Conservation (phyloP, 1,140 invertebrate species). For the Brachionus koreanus region DNA sequence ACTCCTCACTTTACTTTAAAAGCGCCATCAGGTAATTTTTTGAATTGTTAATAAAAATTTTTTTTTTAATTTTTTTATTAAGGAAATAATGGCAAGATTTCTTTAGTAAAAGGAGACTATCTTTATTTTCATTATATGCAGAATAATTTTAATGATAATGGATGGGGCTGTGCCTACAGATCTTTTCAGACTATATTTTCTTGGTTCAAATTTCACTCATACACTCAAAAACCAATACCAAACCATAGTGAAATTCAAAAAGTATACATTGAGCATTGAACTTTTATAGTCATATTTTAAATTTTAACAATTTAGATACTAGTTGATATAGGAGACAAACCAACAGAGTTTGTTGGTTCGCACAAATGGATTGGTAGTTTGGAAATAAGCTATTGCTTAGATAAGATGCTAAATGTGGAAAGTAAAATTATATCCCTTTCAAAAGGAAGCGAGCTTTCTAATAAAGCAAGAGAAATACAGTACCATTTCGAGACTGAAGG, state of each 20-base stretch:
- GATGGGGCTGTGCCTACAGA: conserved; percentile 98
- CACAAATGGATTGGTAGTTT: conserved; percentile 96
- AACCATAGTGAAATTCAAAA: conserved; percentile 84
- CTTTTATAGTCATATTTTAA: too few relatives aligned
- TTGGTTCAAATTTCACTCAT: conserved; percentile 91
- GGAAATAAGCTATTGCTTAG: conserved; percentile 87
- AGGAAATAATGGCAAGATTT: conserved; percentile 10
- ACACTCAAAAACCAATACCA: conserved; percentile 75
- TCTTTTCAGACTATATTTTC: conserved; percentile 94
- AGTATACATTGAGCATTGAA: too few relatives aligned
- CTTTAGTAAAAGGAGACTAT: conserved; percentile 77
- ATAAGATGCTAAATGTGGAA: conserved; percentile 69
- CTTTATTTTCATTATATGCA: conserved; percentile 96
- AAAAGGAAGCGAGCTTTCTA: conserved; percentile 75
- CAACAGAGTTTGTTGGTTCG: conserved; percentile 77
- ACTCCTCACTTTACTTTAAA: conserved; percentile 4
- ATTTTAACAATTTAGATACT: conserved; percentile 62
- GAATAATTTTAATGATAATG: conserved; percentile 86
- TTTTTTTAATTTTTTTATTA: conserved; percentile 11
- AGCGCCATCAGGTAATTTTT: not conserved
- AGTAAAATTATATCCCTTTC: conserved; percentile 77
- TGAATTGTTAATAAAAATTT: not conserved
- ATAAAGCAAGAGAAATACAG: conserved; percentile 72
- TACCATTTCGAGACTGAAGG: conserved; percentile 87
- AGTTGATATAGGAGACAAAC: conserved; percentile 90